A percentile compares a stretch with the other conserved stretches of the same genome.
These are phyloP conservation scores for Melipona bicolor DNA, from an alignment of 2,888 invertebrate species.

Conservation along the genomic window DNA sequence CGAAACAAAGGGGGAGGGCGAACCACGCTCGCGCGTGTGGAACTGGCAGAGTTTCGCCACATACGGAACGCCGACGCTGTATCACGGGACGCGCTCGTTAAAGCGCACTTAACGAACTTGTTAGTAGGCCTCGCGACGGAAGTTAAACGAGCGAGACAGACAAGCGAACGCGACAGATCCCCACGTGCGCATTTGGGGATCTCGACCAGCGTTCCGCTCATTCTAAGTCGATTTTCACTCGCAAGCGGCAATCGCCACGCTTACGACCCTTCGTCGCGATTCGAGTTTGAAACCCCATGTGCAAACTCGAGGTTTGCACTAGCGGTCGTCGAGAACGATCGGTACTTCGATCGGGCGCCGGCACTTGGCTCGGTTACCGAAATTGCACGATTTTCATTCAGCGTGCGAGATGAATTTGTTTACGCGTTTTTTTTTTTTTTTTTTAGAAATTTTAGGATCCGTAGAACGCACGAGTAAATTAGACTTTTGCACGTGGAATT, in stretches of 20 bases:
- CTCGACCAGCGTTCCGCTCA: slow-evolving; percentile 32
- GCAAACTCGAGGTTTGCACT: background rate
- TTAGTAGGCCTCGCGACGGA: slow-evolving; percentile 38
- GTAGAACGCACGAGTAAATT: too few relatives aligned
- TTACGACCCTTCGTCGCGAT: slow-evolving; percentile 50
- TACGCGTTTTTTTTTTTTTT: too few relatives aligned
- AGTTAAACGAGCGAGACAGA: slow-evolving; percentile 55
- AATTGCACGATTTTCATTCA: slow-evolving; percentile 5
- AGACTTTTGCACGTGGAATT: too few relatives aligned
- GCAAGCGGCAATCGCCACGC: slow-evolving; percentile 34
- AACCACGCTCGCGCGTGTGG: background rate
- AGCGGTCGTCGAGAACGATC: slow-evolving; percentile 3
- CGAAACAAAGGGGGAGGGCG: too few relatives aligned
- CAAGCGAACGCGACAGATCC: slow-evolving; percentile 40
- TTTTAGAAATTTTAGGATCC: too few relatives aligned
- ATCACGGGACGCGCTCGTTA: slow-evolving; percentile 39
- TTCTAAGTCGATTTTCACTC: slow-evolving; percentile 68
- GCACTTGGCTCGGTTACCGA: background rate
- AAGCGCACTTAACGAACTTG: slow-evolving; percentile 51
- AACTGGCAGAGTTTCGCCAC: background rate
- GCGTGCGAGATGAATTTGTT: background rate
- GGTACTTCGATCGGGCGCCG: background rate
- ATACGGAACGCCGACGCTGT: background rate
- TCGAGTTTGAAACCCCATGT: slow-evolving; percentile 55
- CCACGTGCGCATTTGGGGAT: slow-evolving; percentile 27